Base-by-base conservation (phyloP, 2,797 vertebrate species). In the Eurystomus glaucurus region DNA sequence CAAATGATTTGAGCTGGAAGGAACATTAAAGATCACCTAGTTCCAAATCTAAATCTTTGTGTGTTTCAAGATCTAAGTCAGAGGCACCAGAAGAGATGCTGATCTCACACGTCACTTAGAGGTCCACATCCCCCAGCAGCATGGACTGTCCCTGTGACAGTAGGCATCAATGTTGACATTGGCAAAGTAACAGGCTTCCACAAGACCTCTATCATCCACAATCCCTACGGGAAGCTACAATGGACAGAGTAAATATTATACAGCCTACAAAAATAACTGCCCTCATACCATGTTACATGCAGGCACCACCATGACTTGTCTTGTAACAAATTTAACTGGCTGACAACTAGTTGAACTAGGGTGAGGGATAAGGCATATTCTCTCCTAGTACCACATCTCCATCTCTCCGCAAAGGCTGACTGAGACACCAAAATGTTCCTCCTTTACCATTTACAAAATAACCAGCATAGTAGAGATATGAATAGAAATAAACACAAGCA, bases 131-230 rank as follows among this genome's bases (percentile, higher is more conserved):
- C 16, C 15, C 19, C 14, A 39, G 4, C 23, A 29, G 26, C 1
- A 20, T 0, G 4, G 31, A 14, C 21, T 39, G 11, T 12, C 45
- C 39, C 46, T 18, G 25, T 8, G 50, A 39, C 4, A 6, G 12
- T 2, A 37, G 51, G 16, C 21, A 21, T 3, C 10, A 41, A 37
- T 2, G 2, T 11, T 43, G 31, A 22, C 51, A 17, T 26, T 25
- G 29, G 35, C 64, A 62, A 45, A 57, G 15, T 5, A 33, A n/a
- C 0, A 0, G 29, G 10, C 2, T 62, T 19, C 50, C 1, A 0
- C 51, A n/a, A 68, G 37, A n/a, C 4, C 18, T 6, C 13, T 26
- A 16, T 68, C 19, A 22, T 50, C 48, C 1, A 0, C 1, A 6
- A 9, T 18, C 10, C 48, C 9, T 3, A 0, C 3, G 25, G 14